Evolutionary conservation across 2,797 vertebrate genomes (phyloP).

Genomic region (Crax fasciolata): DNA sequence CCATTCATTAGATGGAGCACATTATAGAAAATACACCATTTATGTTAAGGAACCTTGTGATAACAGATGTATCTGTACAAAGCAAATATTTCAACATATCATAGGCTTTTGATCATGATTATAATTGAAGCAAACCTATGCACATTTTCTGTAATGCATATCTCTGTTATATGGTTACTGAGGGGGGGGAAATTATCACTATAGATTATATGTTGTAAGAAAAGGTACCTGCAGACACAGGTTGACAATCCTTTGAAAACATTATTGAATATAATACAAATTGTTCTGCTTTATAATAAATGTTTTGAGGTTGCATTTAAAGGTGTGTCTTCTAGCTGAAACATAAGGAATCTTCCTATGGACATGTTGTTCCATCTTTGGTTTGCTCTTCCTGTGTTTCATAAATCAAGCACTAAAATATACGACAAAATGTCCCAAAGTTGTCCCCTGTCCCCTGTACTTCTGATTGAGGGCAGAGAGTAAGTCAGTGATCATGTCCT

Average conservation of each 20-base stretch:
- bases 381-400: conserved; percentile 7
- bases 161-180: conserved; percentile 67
- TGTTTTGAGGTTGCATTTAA: conserved; percentile 9
- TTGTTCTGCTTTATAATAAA: conserved; percentile 39
- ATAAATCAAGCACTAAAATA: conserved; percentile 60
- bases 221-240: conserved; percentile 52
- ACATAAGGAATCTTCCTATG: not conserved
- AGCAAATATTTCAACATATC: conserved; percentile 85
- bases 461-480: not conserved
- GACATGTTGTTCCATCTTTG: conserved; percentile 13
- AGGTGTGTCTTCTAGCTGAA: conserved; percentile 2
- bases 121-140: conserved; percentile 79
- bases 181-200: conserved; percentile 41
- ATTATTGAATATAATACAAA: conserved; percentile 52
- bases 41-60: conserved; percentile 85
- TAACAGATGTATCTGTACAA: conserved; percentile 83
- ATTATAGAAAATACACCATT: conserved; percentile 87
- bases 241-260: conserved; percentile 39
- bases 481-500: not conserved
- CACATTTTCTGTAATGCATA: conserved; percentile 73
- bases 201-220: conserved; percentile 61
- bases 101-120: conserved; percentile 81
- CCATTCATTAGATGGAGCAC: conserved; percentile 84
- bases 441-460: conserved; percentile 32
- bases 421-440: conserved; percentile 9